Base-by-base conservation (phyloP, 2,888 invertebrate species). In the Pogonocherus hispidulus region DNA sequence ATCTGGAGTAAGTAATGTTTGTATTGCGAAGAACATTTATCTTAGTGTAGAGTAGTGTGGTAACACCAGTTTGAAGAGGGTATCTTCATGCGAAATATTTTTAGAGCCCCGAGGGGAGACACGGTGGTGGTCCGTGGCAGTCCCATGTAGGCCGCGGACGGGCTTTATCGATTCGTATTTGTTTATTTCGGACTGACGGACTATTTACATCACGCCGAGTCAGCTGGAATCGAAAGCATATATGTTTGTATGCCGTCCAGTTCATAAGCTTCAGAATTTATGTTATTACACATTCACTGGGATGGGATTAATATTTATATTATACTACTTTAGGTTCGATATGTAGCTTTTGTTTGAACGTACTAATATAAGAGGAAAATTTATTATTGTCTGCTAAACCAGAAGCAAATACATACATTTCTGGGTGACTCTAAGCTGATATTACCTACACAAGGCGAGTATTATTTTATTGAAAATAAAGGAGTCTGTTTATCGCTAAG, bases 101-200 rank as follows among this genome's bases (percentile, higher is more conserved):
- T 54, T 35, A 54, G 19, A 35, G 3, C 54, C 54, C 35, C 32
- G 35, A 18, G 35, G 27, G 32, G 22, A 35, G n/a, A 32, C 19
- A 19, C 54, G 32, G 54, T 35, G 22, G 8, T 35, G n/a, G n/a
- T n/a, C n/a, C n/a, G n/a, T n/a, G 16, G 54, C 35, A 54, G 16
- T 35, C 35, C 32, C 35, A 54, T 54, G 23, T n/a, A 27, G 11
- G 23, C 27, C 27, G 35, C 18, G 54, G 35, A 14, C 32, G 16
- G 35, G 54, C 16, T 55, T 8, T 55, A 55, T 55, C 55, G 55
- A 55, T 37, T 55, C 37, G 37, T 55, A 20, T 55, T 41, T 54
- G 54, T 54, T 54, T 55, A 55, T 55, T 55, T 55, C 37, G 20
- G 27, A 37, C 35, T 41, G n/a, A 18, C 18, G 55, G 55, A 20